Conservation (phyloP, 92 coral and sea anemone species). For the Virgularia gustaviana region DNA sequence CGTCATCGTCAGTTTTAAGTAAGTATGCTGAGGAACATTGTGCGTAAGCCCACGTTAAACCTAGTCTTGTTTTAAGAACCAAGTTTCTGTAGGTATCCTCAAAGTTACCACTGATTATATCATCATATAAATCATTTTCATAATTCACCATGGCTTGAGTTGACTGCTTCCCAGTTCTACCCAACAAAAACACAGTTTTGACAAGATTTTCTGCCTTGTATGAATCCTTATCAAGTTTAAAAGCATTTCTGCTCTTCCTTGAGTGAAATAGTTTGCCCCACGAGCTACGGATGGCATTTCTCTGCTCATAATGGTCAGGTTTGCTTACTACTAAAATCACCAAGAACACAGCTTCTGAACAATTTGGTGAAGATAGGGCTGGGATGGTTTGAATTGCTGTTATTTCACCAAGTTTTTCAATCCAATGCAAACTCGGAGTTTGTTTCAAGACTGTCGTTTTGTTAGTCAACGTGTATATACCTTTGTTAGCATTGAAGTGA, state of each 20-base stretch:
- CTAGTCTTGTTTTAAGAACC: conserved; percentile 22
- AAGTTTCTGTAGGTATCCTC: conserved; percentile 21
- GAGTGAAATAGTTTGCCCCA: conserved; percentile 17
- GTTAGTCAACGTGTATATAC: background rate
- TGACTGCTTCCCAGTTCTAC: background rate
- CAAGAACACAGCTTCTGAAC: conserved; percentile 14
- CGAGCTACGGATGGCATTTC: conserved; percentile 26
- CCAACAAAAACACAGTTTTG: conserved; percentile 18
- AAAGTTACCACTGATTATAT: conserved; percentile 15
- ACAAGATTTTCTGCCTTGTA: conserved; percentile 5
- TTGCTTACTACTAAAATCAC: conserved; percentile 5
- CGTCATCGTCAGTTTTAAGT: conserved; percentile 33
- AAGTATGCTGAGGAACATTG: conserved; percentile 8
- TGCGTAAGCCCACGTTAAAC: conserved; percentile 27
- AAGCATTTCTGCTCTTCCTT: background rate
- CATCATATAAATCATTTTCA: conserved; percentile 8
- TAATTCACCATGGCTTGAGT: conserved; percentile 3
- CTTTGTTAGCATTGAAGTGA: background rate
- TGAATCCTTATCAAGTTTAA: background rate
- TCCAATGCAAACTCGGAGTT: conserved; percentile 9
- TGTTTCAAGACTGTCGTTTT: background rate
- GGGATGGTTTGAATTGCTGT: conserved; percentile 4
- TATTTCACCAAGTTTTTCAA: conserved; percentile 7
- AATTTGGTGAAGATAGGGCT: conserved; percentile 7
- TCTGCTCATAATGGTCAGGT: conserved; percentile 25